A percentile compares a stretch with the other conserved stretches of the same genome.
Conservation (phyloP, 2,113 vertebrate genomes). For the Platichthys flesus region DNA sequence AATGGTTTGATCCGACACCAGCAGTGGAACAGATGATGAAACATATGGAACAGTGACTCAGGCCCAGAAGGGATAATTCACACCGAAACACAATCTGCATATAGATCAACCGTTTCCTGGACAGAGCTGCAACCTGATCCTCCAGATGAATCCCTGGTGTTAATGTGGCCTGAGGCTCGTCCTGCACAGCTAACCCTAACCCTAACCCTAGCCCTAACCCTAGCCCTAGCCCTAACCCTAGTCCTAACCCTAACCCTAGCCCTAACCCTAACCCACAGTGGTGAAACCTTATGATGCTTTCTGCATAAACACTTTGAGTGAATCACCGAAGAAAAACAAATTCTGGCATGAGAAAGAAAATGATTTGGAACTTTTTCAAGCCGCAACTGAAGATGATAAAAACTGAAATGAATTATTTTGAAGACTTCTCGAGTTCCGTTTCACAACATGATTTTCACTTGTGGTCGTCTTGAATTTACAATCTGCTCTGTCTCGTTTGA, state of each 20-base stretch:
- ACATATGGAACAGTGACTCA: slow-evolving; percentile 51
- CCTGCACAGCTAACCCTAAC: not conserved
- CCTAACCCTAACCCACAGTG: not conserved
- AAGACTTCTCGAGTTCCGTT: not conserved
- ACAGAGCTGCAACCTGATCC: slow-evolving; percentile 17
- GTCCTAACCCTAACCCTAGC: too few species aligned
- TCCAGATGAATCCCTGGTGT: slow-evolving; percentile 40
- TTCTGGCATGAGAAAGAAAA: slow-evolving; percentile 2
- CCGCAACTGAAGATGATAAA: not conserved
- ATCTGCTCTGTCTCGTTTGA: too few species aligned
- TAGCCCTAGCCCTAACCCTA: too few species aligned
- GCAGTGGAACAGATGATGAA: slow-evolving; percentile 43
- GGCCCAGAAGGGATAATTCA: slow-evolving; percentile 53
- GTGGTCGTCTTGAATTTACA: not conserved
- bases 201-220: too few species aligned
- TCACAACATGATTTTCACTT: too few species aligned
- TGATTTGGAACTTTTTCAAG: not conserved
- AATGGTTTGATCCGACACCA: slow-evolving; percentile 36
- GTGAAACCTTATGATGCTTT: not conserved
- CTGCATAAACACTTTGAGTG: not conserved
- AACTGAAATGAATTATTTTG: not conserved
- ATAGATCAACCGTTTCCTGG: slow-evolving; percentile 31
- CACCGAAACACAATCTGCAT: slow-evolving; percentile 50
- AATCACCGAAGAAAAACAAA: slow-evolving; percentile 8
- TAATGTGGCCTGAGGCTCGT: slow-evolving; percentile 33